Conservation (phyloP, 2,888 invertebrate species). For the Ditula angustiorana region DNA sequence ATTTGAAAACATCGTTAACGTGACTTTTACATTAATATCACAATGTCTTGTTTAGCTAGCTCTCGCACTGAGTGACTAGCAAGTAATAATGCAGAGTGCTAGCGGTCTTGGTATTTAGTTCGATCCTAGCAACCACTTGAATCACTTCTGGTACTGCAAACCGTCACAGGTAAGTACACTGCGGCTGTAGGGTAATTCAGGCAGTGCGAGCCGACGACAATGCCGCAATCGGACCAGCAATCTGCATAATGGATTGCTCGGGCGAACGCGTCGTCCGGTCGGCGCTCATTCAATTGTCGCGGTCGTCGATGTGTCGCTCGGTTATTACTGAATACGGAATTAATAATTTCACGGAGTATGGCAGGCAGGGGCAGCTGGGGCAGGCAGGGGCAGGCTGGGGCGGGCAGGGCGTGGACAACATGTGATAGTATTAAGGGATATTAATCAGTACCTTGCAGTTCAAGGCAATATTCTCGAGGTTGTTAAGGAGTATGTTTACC, state of each 20-base stretch:
- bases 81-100: not conserved
- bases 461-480: too few species aligned
- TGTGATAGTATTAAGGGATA: too few species aligned
- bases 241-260: conserved; percentile 85
- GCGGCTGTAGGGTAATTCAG: conserved; percentile 56
- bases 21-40: too few species aligned
- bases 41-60: too few species aligned
- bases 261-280: conserved; percentile 78
- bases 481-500: too few species aligned
- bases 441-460: too few species aligned
- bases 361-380: too few species aligned
- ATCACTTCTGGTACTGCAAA: not conserved
- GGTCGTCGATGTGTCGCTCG: conserved; percentile 76
- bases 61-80: too few species aligned
- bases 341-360: conserved; percentile 68
- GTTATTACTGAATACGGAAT: conserved; percentile 80
- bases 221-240: conserved; percentile 83
- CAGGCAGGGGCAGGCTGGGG: too few species aligned
- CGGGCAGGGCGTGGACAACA: too few species aligned
- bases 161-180: conserved; percentile 16
- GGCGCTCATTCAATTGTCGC: conserved; percentile 83
- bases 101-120: not conserved
- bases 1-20: too few species aligned
- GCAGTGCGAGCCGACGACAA: conserved; percentile 75
- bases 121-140: not conserved